Evolutionary conservation across 2,888 invertebrate species (phyloP), one percentile per base, ranked within the genome.

Genomic region (Diploptera punctata): DNA sequence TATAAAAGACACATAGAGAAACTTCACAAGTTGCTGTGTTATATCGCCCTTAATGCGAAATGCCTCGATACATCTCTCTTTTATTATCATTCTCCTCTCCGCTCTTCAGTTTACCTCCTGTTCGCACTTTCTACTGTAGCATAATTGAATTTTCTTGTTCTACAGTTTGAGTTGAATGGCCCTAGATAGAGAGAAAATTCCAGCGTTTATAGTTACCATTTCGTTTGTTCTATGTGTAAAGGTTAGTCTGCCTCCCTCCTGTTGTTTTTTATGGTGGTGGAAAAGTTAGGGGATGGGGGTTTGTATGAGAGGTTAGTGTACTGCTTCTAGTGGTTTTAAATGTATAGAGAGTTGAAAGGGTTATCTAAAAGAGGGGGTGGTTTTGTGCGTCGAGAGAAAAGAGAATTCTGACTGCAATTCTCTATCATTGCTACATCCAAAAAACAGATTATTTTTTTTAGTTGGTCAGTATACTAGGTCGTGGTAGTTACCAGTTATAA

Each of bases 111-210:
- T 29, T 29, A 26, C n/a, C 10, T 33, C 29, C 57, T n/a, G 19
- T n/a, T 47, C 47, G 7, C 47, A n/a, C 18, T 47, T 3, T 29
- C 13, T 57, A 29, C 16, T 5, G 57, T 3, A 29, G n/a, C 57
- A 16, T 57, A 31, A 57, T 57, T 57, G 57, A 57, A 57, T 57
- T 57, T 57, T 57, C 31, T 57, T 57, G 57, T 29, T 24, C 57
- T 4, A 29, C 31, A 13, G n/a, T 57, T 57, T 29, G 57, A 29
- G n/a, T 29, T 13, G n/a, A 57, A 57, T 2, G 31, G 4, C n/a
- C 29, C 29, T 10, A 29, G 26, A 57, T 21, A 10, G 5, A 1
- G 21, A 29, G 16, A 29, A 13, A 29, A 29, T 57, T 29, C 57
- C 24, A 57, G 5, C 57, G 31, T 57, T 57, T 54, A 24, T 29